These are phyloP conservation scores for Hydractinia echinata DNA, from an alignment of 30 jellyfish, hydroid and myxozoan genomes.

Conservation along the genomic window DNA sequence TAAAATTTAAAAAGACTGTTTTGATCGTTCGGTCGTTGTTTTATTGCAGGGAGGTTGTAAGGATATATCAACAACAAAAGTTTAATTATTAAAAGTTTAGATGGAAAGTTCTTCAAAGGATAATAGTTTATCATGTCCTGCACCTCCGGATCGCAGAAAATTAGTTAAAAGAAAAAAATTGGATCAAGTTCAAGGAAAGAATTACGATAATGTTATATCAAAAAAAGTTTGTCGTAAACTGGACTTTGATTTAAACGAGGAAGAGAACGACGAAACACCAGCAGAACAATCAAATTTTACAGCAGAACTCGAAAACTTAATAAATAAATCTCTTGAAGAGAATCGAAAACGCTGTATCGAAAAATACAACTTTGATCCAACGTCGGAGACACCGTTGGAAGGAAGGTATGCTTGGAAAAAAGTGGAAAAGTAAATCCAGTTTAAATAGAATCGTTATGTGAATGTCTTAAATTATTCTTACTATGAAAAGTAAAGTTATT, in stretches of 20 bases:
- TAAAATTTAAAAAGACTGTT: too few species aligned
- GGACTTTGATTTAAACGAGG: slow-evolving; percentile 13
- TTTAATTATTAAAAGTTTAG: too few species aligned
- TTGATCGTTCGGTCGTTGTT: too few species aligned
- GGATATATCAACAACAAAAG: too few species aligned
- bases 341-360: slow-evolving; percentile 23
- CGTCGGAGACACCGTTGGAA: slow-evolving; percentile 23
- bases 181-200: background rate
- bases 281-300: background rate
- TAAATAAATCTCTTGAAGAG: slow-evolving; percentile 14
- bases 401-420: slow-evolving; percentile 32
- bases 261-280: background rate
- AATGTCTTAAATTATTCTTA: too few species aligned
- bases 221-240: slow-evolving; percentile 21
- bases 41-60: too few species aligned
- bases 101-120: too few species aligned
- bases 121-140: too few species aligned
- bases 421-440: background rate
- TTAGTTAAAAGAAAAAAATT: background rate
- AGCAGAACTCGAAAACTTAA: slow-evolving; percentile 16
- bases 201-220: background rate
- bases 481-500: too few species aligned
- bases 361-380: slow-evolving; percentile 34
- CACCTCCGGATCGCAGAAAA: background rate
- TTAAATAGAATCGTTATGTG: too few species aligned